Evolutionary conservation across 2,888 invertebrate genomes (phyloP).

Genomic region (Melinaea marsaeus): DNA sequence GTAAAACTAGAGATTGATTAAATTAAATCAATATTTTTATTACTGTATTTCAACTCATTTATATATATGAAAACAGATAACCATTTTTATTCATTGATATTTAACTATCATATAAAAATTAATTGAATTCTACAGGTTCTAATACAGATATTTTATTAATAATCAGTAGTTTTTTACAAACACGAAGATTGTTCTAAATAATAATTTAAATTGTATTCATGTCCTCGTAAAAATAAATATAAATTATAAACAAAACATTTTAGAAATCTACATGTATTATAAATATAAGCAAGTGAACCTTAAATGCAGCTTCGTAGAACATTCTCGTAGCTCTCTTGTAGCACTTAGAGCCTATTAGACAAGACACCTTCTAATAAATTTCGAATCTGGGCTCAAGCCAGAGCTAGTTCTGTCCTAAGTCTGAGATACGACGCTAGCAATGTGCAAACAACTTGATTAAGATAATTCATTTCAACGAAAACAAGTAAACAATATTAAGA

Average conservation of each 20-base stretch:
- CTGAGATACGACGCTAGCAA: constrained; percentile 14
- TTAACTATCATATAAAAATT: too few relatives aligned
- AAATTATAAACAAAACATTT: not conserved
- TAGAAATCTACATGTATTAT: not conserved
- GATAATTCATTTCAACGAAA: constrained; percentile 9
- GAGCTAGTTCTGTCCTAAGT: constrained; percentile 23
- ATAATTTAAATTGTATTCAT: too few relatives aligned
- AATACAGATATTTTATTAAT: too few relatives aligned
- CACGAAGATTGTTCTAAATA: too few relatives aligned
- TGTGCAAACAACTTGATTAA: constrained; percentile 20
- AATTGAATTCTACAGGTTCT: too few relatives aligned
- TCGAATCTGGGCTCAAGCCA: constrained; percentile 31
- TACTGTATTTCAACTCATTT: too few relatives aligned
- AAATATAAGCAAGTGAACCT: constrained; percentile 20
- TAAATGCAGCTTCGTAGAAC: constrained; percentile 40
- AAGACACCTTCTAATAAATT: constrained; percentile 35
- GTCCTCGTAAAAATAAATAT: not conserved
- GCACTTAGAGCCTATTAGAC: constrained; percentile 37
- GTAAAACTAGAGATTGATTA: too few relatives aligned
- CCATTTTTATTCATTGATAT: too few relatives aligned
- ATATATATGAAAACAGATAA: too few relatives aligned
- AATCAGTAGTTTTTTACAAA: too few relatives aligned
- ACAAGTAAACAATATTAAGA: constrained; percentile 12
- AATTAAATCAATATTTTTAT: too few relatives aligned
- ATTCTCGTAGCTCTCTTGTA: constrained; percentile 40